These are phyloP conservation scores for Coracias cyanogaster DNA, from an alignment of 2,797 vertebrate genomes.

Conservation along the genomic window DNA sequence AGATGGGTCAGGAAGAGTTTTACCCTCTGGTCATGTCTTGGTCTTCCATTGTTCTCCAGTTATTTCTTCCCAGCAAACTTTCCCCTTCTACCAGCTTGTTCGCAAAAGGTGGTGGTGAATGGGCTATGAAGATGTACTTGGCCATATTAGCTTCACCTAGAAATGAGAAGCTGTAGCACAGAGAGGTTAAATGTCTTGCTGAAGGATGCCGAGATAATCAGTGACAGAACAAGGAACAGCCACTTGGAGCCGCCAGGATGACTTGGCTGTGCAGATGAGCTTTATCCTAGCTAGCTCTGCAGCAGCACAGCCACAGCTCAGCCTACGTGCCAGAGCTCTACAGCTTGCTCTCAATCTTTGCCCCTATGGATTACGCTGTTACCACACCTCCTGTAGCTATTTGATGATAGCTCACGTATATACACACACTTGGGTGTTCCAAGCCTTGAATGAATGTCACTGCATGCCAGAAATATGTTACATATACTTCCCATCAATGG, in stretches of 20 bases:
- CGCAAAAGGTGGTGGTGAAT: neutral
- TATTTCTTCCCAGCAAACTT: neutral
- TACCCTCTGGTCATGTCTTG: neutral
- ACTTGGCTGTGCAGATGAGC: neutral
- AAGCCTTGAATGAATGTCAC: neutral
- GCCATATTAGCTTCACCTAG: neutral
- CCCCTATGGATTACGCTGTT: neutral
- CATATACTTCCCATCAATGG: fast-evolving
- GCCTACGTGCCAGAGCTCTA: neutral
- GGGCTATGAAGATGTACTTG: neutral
- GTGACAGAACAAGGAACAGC: neutral
- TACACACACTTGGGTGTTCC: neutral
- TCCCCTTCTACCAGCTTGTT: neutral
- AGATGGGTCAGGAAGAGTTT: neutral
- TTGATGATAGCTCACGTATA: neutral
- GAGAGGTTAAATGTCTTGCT: neutral
- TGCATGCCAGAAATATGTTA: neutral
- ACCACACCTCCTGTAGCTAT: neutral
- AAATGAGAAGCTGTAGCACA: neutral
- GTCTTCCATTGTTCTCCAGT: neutral
- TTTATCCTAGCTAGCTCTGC: neutral
- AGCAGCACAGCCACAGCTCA: neutral
- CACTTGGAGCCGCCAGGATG: neutral
- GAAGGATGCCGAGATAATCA: neutral
- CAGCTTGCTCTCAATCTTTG: neutral